Percentiles rank a stretch among this genome's conserved stretches.
Evolutionary conservation across 2,113 vertebrate genomes (phyloP).

Genomic region (Etheostoma spectabile): DNA sequence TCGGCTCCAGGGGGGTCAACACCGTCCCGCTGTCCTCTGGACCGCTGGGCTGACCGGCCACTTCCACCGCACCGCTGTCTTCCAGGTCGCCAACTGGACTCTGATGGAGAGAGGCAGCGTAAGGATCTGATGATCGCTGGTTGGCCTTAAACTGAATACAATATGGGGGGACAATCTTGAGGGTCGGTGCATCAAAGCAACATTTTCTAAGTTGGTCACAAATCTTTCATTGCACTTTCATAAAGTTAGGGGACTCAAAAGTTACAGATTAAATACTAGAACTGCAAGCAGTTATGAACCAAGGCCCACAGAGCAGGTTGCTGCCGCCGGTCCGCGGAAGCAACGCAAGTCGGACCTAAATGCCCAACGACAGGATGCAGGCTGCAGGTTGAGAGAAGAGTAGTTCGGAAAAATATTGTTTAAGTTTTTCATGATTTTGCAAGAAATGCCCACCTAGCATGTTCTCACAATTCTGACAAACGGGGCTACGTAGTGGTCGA

Average conservation of each 20-base stretch:
- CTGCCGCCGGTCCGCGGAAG: no score
- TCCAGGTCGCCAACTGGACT: constrained; percentile 93
- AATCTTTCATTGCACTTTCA: not conserved
- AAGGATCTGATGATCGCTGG: not conserved
- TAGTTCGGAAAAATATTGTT: no score
- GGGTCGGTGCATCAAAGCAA: not conserved
- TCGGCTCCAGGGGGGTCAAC: constrained; percentile 95
- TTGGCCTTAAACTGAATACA: not conserved
- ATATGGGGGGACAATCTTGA: not conserved
- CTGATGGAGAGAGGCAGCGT: constrained; percentile 73
- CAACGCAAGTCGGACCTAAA: no score
- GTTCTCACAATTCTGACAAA: no score
- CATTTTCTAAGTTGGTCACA: not conserved
- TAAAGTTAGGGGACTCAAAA: not conserved
- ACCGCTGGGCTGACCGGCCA: constrained; percentile 87
- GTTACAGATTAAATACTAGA: no score
- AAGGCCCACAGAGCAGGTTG: no score
- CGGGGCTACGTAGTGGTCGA: no score
- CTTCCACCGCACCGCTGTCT: constrained; percentile 90
- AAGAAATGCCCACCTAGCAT: no score
- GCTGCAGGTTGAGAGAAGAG: no score
- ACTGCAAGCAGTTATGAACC: no score
- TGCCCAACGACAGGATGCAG: no score
- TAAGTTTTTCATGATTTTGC: no score
- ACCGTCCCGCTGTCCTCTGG: constrained; percentile 92